Evolutionary conservation across 1,140 invertebrate genomes (phyloP).

Genomic region (Achatina immaculata): DNA sequence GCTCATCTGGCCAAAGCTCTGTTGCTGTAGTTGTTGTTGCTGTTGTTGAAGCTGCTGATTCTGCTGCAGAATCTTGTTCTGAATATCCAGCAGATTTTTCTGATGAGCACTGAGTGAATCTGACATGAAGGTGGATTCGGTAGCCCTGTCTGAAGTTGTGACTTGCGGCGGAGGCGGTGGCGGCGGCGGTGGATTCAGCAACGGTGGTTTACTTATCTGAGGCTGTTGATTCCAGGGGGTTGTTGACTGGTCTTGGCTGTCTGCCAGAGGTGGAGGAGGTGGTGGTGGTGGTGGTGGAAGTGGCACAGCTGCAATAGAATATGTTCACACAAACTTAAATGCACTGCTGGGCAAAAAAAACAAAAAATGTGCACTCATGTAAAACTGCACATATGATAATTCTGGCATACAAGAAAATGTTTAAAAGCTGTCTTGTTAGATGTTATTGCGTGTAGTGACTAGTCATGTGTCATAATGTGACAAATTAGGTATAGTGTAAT

Average conservation of each 20-base stretch:
- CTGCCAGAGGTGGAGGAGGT: conserved; percentile 63
- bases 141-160: background rate
- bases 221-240: conserved; percentile 60
- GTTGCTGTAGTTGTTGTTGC: too few species aligned
- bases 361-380: too few species aligned
- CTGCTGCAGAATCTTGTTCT: background rate
- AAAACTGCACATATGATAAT: too few species aligned
- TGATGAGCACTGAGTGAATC: background rate
- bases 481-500: too few species aligned
- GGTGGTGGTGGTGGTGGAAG: conserved; percentile 61
- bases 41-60: too few species aligned
- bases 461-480: too few species aligned
- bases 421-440: too few species aligned
- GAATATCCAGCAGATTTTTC: background rate
- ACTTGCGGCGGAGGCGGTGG: background rate
- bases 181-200: background rate
- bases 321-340: too few species aligned
- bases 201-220: conserved; percentile 44
- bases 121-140: background rate
- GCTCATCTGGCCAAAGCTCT: background rate
- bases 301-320: conserved; percentile 54
- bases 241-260: conserved; percentile 31
- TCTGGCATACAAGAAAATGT: too few species aligned
- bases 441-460: too few species aligned
- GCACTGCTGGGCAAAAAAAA: too few species aligned